These are phyloP conservation scores for Volucella zonaria DNA, from an alignment of 2,888 invertebrate species.

Conservation along the genomic window DNA sequence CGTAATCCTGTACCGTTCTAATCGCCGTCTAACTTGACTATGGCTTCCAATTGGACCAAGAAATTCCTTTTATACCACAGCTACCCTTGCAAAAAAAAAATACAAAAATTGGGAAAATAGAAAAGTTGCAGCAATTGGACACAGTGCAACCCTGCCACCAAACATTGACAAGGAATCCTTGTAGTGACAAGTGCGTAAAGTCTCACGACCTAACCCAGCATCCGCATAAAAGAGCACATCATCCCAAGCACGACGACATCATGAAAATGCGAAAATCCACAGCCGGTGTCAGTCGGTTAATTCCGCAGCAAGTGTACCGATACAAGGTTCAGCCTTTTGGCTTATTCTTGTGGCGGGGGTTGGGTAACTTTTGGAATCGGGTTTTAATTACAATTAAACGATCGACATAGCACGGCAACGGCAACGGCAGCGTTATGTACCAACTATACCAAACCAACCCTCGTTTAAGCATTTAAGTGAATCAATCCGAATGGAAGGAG, in stretches of 20 bases:
- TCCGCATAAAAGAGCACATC: conserved; percentile 22
- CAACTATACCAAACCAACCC: conserved; percentile 66
- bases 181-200: conserved; percentile 82
- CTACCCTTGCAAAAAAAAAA: conserved; percentile 57
- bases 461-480: conserved; percentile 44
- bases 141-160: conserved; percentile 68
- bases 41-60: conserved; percentile 80
- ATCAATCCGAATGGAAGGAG: conserved; percentile 24
- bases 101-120: not conserved
- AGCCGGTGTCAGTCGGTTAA: conserved; percentile 68
- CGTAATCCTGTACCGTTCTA: conserved; percentile 69
- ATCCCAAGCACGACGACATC: not conserved
- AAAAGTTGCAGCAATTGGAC: conserved; percentile 49
- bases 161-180: conserved; percentile 56
- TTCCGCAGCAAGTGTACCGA: conserved; percentile 61
- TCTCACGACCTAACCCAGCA: conserved; percentile 79
- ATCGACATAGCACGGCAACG: conserved; percentile 72
- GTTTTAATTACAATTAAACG: conserved; percentile 83
- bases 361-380: conserved; percentile 75
- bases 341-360: conserved; percentile 76
- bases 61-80: conserved; percentile 78
- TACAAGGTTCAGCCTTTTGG: conserved; percentile 77
- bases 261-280: conserved; percentile 71
- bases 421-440: conserved; percentile 76
- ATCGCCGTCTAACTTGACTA: conserved; percentile 78